A percentile compares a stretch with the other conserved stretches of the same genome.
Conservation (phyloP, 2,888 invertebrate genomes). For the Asteroscopus sphinx region DNA sequence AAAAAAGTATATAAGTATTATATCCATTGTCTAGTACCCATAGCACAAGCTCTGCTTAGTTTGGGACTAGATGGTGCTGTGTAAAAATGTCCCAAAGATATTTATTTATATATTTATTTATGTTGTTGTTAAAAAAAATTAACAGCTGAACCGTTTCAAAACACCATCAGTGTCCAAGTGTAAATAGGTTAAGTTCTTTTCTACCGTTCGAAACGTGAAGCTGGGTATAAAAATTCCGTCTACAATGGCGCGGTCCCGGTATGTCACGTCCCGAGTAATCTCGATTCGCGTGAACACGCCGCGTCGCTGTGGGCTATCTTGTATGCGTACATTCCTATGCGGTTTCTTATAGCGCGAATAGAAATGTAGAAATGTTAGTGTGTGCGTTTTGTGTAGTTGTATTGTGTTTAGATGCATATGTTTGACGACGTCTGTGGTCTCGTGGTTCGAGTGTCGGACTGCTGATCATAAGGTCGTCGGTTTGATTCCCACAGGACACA, state of each 20-base stretch:
- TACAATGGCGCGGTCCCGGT: slow-evolving; percentile 17
- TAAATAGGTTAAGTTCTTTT: neutral
- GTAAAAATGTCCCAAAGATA: too few species aligned
- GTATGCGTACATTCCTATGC: neutral
- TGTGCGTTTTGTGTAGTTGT: neutral
- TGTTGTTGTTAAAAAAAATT: neutral
- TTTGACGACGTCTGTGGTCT: too few species aligned
- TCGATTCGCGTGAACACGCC: slow-evolving; percentile 45
- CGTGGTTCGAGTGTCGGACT: too few species aligned
- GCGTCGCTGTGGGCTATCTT: slow-evolving; percentile 23
- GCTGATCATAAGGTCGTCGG: too few species aligned
- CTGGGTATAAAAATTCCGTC: slow-evolving; percentile 29
- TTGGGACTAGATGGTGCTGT: too few species aligned
- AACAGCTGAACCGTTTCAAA: neutral
- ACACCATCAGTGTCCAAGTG: neutral
- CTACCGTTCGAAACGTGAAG: neutral
- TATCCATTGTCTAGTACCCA: too few species aligned
- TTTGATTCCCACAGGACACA: too few species aligned
- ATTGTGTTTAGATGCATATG: too few species aligned
- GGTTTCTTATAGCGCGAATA: neutral
- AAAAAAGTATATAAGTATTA: too few species aligned
- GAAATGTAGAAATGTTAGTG: neutral
- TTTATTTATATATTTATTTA: too few species aligned
- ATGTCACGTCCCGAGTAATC: slow-evolving; percentile 58
- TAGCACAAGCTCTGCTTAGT: too few species aligned